Evolutionary conservation across 37 sponge, comb jelly and placozoan species (phyloP), one percentile per base, ranked within the genome.

Genomic region (Bolinopsis microptera): DNA sequence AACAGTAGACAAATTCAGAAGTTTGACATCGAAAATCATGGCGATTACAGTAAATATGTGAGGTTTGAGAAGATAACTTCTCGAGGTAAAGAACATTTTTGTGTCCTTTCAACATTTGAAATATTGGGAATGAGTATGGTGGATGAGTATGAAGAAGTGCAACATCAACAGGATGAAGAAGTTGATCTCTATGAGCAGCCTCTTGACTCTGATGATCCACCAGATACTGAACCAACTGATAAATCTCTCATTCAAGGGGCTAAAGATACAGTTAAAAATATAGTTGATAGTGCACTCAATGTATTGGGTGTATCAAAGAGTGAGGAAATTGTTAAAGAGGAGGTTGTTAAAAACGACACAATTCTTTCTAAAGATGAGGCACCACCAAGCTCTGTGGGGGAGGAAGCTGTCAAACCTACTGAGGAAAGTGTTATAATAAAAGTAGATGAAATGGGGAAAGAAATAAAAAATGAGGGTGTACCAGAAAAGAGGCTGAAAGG

Each of bases 81-180:
- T 38, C 32, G 90, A 5, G 90, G 90, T 8, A 86, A 86, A 26
- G 90, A 86, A 41, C 90, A 86, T 27, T 86, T 86, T 34, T 86
- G 90, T 40, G 90, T 86, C 36, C 61, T 86, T 24, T 30, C 90
- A 22, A 41, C 32, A 24, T 86, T 86, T 41, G 61, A 3, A 41
- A 48, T 86, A 24, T 26, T 86, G 25, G 90, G 90, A 24, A 86
- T 86, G 61, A 86, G 90, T 27, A 86, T 86, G 90, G 90, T 86
- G 0, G 90, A 86, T 86, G 90, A 86, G 26, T 86, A 86, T 86
- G 90, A 86, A 41, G 90, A 86, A 34, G 38, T 36, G 21, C 90
- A 86, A 25, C 27, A 32, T 18, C 61, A 35, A 0, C 90, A 86
- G 35, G 61, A 39, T 13, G 40, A 33, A 40, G 61, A 39, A 8